phyloP scores from a whole-genome alignment of 2,113 vertebrate genomes.

The Sceloporus undulatus region DNA sequence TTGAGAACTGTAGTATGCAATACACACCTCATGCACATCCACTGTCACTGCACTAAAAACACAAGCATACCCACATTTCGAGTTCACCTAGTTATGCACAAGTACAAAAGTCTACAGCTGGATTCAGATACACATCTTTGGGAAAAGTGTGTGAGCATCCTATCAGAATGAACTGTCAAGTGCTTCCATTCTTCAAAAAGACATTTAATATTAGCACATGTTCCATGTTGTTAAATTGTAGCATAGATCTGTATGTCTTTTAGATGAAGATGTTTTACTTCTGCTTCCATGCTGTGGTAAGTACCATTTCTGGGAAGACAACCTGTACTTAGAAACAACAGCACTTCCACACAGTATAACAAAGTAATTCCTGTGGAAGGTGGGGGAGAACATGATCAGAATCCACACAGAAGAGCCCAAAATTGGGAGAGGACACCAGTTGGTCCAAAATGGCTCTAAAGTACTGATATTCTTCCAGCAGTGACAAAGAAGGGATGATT shows the following conservation, averaged over 20 bases:
- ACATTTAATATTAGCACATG: slow-evolving; percentile 67
- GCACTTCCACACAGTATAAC: slow-evolving; percentile 62
- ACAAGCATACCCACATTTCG: neutral
- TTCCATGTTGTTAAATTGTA: slow-evolving; percentile 75
- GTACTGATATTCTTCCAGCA: slow-evolving; percentile 64
- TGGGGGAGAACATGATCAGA: slow-evolving; percentile 42
- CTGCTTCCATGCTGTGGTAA: slow-evolving; percentile 80
- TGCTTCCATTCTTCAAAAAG: slow-evolving; percentile 65
- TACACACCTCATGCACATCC: neutral
- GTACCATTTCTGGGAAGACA: slow-evolving; percentile 78
- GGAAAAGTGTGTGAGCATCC: slow-evolving; percentile 68
- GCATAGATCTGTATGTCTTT: slow-evolving; percentile 74
- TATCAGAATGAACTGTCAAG: slow-evolving; percentile 65
- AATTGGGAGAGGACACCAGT: slow-evolving; percentile 40
- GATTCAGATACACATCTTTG: slow-evolving; percentile 60
- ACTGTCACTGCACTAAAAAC: neutral
- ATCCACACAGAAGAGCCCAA: slow-evolving; percentile 50
- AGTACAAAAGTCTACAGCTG: neutral
- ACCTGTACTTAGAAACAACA: slow-evolving; percentile 74
- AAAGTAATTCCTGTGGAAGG: slow-evolving; percentile 65
- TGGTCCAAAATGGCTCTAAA: slow-evolving; percentile 63
- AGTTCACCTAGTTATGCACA: neutral
- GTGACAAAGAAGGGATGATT: slow-evolving; percentile 66
- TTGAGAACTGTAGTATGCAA: neutral
- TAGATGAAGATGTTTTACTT: slow-evolving; percentile 71